These are phyloP conservation scores for Auanema sp. DNA, from an alignment of 2,888 invertebrate species.

Conservation along the genomic window DNA sequence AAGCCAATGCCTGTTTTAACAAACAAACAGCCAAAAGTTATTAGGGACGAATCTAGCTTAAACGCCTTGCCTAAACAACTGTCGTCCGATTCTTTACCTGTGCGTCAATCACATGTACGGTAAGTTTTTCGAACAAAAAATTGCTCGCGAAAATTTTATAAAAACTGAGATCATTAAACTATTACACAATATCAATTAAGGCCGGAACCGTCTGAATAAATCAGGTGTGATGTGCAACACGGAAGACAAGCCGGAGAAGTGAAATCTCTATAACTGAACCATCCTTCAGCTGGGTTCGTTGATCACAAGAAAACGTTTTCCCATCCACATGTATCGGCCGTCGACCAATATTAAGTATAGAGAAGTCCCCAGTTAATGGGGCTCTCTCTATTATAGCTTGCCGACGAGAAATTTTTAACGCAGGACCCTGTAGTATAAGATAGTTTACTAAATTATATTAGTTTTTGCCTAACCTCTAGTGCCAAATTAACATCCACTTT, in stretches of 20 bases:
- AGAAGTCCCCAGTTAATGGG: constrained; percentile 13
- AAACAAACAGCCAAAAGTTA: constrained; percentile 28
- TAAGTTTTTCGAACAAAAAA: constrained; percentile 15
- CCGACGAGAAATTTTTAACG: constrained; percentile 35
- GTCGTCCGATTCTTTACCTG: constrained; percentile 58
- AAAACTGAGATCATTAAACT: background rate
- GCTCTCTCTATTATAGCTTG: constrained; percentile 31
- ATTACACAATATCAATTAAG: constrained; percentile 7
- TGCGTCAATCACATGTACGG: constrained; percentile 41
- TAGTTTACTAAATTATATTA: constrained; percentile 6
- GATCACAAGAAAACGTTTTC: constrained; percentile 82
- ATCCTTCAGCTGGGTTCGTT: constrained; percentile 85
- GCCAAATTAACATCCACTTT: constrained; percentile 56
- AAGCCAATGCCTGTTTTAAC: constrained; percentile 28
- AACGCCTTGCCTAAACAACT: constrained; percentile 57
- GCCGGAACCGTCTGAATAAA: constrained; percentile 21
- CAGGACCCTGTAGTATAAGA: constrained; percentile 16
- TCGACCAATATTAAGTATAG: constrained; percentile 27
- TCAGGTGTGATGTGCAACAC: constrained; percentile 8
- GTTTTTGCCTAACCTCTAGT: constrained; percentile 30
- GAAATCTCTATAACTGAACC: constrained; percentile 83
- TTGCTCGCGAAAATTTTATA: background rate
- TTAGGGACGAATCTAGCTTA: constrained; percentile 28
- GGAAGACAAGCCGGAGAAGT: constrained; percentile 40
- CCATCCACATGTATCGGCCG: constrained; percentile 92